Conservation (phyloP, 2,888 invertebrate species). For the Dexiosoma caninum region DNA sequence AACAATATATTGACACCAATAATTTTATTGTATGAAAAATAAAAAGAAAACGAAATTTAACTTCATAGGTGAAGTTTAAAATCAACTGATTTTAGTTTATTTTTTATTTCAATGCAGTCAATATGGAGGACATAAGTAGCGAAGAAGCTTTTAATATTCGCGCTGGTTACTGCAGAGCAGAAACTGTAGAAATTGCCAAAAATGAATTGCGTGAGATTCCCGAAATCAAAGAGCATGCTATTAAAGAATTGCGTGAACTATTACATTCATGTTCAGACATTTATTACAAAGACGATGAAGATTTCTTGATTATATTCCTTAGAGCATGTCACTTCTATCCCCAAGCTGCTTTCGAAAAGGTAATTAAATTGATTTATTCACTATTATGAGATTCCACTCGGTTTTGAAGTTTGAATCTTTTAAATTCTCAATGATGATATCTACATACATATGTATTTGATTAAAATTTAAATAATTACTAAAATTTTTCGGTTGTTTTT, state of each 20-base stretch:
- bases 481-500: no score
- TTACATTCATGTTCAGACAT: conserved; percentile 84
- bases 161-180: conserved; percentile 80
- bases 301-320: conserved; percentile 86
- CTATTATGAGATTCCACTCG: no score
- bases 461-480: no score
- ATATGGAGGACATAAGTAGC: conserved; percentile 69
- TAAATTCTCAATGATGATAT: no score
- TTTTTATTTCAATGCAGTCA: conserved; percentile 41
- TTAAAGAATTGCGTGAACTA: conserved; percentile 81
- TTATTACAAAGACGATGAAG: conserved; percentile 85
- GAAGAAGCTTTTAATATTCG: conserved; percentile 81
- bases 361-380: conserved; percentile 70
- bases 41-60: not conserved
- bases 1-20: conserved; percentile 21
- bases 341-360: conserved; percentile 87
- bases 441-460: no score
- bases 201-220: conserved; percentile 85
- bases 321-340: conserved; percentile 91
- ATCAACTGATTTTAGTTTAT: conserved; percentile 4
- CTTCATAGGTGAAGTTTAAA: conserved; percentile 15
- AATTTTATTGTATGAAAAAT: conserved; percentile 44
- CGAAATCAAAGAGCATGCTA: conserved; percentile 82
- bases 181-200: conserved; percentile 81
- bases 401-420: no score